Evolutionary conservation across 2,888 invertebrate genomes (phyloP).

Genomic region (Acronicta psi): DNA sequence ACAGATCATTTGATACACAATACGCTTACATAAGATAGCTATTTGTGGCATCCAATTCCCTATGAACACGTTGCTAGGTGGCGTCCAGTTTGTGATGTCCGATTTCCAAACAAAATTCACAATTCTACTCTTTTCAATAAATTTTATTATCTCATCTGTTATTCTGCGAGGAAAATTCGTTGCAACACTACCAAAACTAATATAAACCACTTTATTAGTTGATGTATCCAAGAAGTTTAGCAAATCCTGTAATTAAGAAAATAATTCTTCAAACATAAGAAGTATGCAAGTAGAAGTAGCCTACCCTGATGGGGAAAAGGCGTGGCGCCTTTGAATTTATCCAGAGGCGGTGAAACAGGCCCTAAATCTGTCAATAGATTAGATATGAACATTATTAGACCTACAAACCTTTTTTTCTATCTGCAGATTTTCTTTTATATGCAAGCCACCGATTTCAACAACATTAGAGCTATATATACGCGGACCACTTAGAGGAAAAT

Average conservation of each 20-base stretch:
- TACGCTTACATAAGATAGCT: constrained; percentile 91
- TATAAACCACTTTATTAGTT: constrained; percentile 90
- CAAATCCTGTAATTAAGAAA: constrained; percentile 45
- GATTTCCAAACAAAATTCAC: constrained; percentile 92
- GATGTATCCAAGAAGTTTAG: constrained; percentile 88
- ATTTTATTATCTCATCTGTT: constrained; percentile 85
- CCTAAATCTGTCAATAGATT: too few relatives aligned
- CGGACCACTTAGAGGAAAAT: constrained; percentile 85
- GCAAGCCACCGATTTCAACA: constrained; percentile 86
- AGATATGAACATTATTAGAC: too few relatives aligned
- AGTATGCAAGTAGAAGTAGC: too few relatives aligned
- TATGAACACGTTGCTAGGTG: constrained; percentile 90
- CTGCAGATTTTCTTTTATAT: constrained; percentile 19
- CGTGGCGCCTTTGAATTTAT: too few relatives aligned
- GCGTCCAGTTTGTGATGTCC: constrained; percentile 89
- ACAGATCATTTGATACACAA: too few relatives aligned
- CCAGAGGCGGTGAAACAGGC: too few relatives aligned
- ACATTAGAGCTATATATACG: constrained; percentile 81
- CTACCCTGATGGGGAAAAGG: too few relatives aligned
- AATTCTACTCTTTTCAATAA: constrained; percentile 64
- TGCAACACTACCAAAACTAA: constrained; percentile 93
- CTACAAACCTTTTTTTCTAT: constrained; percentile 36
- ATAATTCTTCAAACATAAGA: too few relatives aligned
- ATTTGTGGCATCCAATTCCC: constrained; percentile 93
- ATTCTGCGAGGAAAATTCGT: constrained; percentile 89